Percentiles rank a stretch among this genome's conserved stretches.
Evolutionary conservation across 2,113 vertebrate species (phyloP).

Genomic region (Verasper variegatus): DNA sequence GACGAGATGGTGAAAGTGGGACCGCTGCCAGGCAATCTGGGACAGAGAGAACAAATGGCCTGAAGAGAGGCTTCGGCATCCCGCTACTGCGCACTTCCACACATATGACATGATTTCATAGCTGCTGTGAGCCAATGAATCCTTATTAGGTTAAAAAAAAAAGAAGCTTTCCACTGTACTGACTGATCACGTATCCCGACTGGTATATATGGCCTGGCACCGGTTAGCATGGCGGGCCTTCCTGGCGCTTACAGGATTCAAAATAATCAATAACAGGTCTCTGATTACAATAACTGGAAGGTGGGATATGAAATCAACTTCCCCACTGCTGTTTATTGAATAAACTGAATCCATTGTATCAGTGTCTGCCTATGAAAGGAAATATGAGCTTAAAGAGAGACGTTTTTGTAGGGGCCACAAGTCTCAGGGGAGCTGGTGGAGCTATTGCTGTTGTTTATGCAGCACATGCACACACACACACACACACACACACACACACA

Average conservation of each 20-base stretch:
- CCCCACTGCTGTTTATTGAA: conserved; percentile 38
- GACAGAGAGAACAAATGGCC: conserved; percentile 48
- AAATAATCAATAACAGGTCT: conserved; percentile 51
- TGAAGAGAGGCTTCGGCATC: conserved; percentile 42
- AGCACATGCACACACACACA: no score
- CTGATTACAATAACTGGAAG: conserved; percentile 51
- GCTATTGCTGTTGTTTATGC: conserved; percentile 54
- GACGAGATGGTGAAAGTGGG: conserved; percentile 54
- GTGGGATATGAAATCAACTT: conserved; percentile 42
- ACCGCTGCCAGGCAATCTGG: conserved; percentile 58
- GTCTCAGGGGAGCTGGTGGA: conserved; percentile 44
- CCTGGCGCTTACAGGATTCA: conserved; percentile 6
- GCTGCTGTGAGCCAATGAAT: conserved; percentile 12
- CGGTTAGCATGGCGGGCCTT: conserved; percentile 9
- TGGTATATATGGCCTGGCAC: background rate
- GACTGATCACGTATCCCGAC: background rate
- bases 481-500: conserved; percentile 9
- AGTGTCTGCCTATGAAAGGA: conserved; percentile 44
- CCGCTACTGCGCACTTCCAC: background rate
- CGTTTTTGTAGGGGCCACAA: conserved; percentile 46
- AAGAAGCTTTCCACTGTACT: background rate
- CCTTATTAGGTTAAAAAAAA: conserved; percentile 7
- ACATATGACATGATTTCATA: conserved; percentile 16
- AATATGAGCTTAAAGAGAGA: conserved; percentile 51
- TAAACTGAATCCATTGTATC: conserved; percentile 39